phyloP scores from a whole-genome alignment of 2,888 invertebrate species.

The Protonemura montana region DNA sequence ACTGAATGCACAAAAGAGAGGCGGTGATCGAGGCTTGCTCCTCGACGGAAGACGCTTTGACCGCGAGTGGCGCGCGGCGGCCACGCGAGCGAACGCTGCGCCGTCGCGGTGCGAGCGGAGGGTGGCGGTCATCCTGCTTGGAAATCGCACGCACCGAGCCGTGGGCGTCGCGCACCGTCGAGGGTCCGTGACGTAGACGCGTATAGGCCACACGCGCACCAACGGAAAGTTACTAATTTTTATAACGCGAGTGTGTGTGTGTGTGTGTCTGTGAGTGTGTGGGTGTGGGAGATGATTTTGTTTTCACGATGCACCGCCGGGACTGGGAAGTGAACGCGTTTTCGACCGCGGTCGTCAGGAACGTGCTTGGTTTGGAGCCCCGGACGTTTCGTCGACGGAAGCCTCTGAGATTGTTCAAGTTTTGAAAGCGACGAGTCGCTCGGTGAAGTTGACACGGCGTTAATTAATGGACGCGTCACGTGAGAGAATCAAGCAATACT shows the following conservation, averaged over 20 bases:
- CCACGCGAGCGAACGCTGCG: neutral
- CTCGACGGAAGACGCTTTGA: neutral
- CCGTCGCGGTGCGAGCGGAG: neutral
- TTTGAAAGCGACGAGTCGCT: too few species aligned
- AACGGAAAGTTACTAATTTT: conserved; percentile 41
- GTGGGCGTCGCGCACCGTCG: conserved; percentile 39
- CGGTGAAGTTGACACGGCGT: too few species aligned
- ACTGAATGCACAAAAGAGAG: neutral
- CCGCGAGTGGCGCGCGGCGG: neutral
- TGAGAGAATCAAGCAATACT: too few species aligned
- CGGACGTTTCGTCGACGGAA: too few species aligned
- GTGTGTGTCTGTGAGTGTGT: too few species aligned
- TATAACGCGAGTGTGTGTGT: neutral
- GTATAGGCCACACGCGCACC: conserved; percentile 53
- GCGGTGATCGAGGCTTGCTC: neutral
- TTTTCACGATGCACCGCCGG: neutral
- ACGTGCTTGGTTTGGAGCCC: too few species aligned
- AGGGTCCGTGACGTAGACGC: conserved; percentile 50
- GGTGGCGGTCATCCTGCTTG: conserved; percentile 33
- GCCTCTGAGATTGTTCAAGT: too few species aligned
- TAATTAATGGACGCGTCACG: too few species aligned
- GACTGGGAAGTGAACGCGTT: neutral
- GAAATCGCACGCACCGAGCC: conserved; percentile 25
- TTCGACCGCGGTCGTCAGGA: neutral
- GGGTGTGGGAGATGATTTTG: neutral